Percentiles rank a stretch among this genome's conserved stretches.
phyloP scores from a whole-genome alignment of 2,113 vertebrate genomes.

The Stomatorhinus ivindoensis region DNA sequence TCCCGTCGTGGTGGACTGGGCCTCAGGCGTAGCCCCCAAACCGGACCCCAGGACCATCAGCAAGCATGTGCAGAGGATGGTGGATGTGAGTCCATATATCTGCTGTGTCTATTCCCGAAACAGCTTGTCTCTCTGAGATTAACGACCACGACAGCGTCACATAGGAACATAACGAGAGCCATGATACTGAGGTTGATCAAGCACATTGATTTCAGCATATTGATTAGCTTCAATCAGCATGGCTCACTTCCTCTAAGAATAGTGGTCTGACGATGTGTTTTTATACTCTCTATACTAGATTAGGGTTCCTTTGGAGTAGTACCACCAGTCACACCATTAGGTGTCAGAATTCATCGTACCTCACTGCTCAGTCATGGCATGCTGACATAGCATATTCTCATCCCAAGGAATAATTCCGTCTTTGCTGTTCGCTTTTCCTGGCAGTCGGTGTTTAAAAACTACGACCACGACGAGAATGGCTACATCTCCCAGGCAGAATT shows the following conservation, averaged over 20 bases:
- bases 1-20: slow-evolving; percentile 86
- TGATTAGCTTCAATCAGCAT: not conserved
- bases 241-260: not conserved
- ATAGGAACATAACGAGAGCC: not conserved
- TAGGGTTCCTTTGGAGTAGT: not conserved
- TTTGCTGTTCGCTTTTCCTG: slow-evolving; percentile 27
- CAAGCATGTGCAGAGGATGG: slow-evolving; percentile 93
- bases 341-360: not conserved
- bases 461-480: slow-evolving; percentile 87
- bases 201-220: not conserved
- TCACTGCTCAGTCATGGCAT: not conserved
- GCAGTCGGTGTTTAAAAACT: slow-evolving; percentile 96
- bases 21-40: slow-evolving; percentile 82
- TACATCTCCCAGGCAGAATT: slow-evolving; percentile 93
- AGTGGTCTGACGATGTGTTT: not conserved
- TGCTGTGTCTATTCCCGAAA: not conserved
- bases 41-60: slow-evolving; percentile 90
- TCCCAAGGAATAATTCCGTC: not conserved
- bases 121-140: not conserved
- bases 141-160: not conserved
- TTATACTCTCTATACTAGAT: not conserved
- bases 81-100: slow-evolving; percentile 74
- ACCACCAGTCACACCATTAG: not conserved
- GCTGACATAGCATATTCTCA: not conserved
- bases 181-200: not conserved